phyloP scores from a whole-genome alignment of 2,797 vertebrate genomes.

The Rhinichthys osculus region DNA sequence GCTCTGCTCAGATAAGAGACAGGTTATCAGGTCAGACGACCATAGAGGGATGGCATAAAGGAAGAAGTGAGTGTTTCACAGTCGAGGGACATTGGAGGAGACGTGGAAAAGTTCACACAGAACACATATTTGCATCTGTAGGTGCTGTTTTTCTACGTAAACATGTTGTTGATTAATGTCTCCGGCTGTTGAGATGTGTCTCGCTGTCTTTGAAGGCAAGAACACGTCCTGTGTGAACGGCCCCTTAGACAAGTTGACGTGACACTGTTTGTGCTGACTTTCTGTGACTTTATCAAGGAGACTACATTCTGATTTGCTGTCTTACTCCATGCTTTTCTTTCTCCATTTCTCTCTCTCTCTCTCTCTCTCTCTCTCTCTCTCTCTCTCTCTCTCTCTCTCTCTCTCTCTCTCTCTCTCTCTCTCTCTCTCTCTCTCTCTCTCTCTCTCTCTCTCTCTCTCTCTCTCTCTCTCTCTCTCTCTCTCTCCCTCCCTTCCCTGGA shows the following conservation, averaged over 20 bases:
- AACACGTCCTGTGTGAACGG: background rate
- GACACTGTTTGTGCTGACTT: constrained; percentile 5
- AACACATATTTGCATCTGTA: background rate
- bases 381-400: too few relatives aligned
- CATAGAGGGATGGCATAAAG: background rate
- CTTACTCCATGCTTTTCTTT: constrained; percentile 14
- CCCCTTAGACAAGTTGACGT: background rate
- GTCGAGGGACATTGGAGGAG: background rate
- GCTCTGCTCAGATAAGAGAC: constrained; percentile 25
- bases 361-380: constrained; percentile 14
- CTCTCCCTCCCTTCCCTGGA: constrained; percentile 18
- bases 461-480: constrained; percentile 30
- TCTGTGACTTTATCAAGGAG: constrained; percentile 21
- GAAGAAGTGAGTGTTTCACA: background rate
- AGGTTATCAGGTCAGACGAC: constrained; percentile 20
- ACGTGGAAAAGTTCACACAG: background rate
- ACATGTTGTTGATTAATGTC: background rate
- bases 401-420: background rate
- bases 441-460: too few relatives aligned
- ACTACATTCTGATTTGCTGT: constrained; percentile 30
- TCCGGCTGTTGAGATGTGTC: background rate
- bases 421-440: background rate
- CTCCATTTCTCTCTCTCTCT: background rate
- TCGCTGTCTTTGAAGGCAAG: background rate
- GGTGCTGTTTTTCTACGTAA: background rate